Evolutionary conservation across 2,888 invertebrate species (phyloP), one percentile per base, ranked within the genome.

Genomic region (Drosophila niveifrons): DNA sequence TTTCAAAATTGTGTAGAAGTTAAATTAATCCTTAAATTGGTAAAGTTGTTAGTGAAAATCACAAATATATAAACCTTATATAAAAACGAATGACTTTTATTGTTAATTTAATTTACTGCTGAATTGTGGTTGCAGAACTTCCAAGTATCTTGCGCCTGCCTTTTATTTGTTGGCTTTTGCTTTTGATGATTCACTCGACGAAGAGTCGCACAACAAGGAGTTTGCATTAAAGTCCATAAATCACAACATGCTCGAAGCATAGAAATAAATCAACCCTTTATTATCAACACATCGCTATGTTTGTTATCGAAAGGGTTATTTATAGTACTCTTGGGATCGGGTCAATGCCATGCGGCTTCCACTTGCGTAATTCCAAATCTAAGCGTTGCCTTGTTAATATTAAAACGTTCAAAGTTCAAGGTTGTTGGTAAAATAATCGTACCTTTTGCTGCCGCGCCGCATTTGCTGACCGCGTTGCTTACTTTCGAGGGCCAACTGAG

Each of bases 201-300:
- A 62, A 50, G 51, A 53, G 11, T 36, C n/a, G 39, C 13, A 44
- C 55, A 17, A 31, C 73, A 73, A 71, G 68, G 71, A 66, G 36
- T 36, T 52, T 79, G 83, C 85, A 88, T 85, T 85, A 88, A 83
- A 88, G 86, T 69, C 72, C 88, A 85, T 85, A 85, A 85, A 85
- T 85, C 85, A 85, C 85, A 83, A 72, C 86, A 79, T 81, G 11
- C 36, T 36, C n/a, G 36, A n/a, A 72, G 88, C 86, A 82, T 86
- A 86, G 83, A 85, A 85, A 85, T 85, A 85, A 85, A 85, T 85
- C 85, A 85, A 85, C 86, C 88, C 88, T 86, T 85, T 85, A 85
- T 85, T 85, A 85, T 85, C 85, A 85, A 88, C 85, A 85, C 88
- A 88, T 85, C 86, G 85, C 86, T 88, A 88, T 88, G 86, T 82